Base-by-base conservation (phyloP, 2,888 invertebrate genomes). In the Malthinus flaveolus region DNA sequence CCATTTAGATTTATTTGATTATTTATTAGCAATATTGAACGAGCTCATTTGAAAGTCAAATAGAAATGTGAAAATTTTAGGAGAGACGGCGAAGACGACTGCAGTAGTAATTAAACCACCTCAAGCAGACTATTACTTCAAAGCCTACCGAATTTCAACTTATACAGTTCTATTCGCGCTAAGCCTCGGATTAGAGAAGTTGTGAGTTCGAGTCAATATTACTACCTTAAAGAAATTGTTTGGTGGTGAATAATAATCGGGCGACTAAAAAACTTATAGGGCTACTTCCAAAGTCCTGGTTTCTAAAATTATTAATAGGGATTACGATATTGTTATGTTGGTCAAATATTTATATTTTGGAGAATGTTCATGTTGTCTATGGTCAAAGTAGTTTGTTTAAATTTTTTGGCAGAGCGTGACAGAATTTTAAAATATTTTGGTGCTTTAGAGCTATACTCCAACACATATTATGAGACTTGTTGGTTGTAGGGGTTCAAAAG, bases 81-180 rank as follows among this genome's bases (percentile, higher is more conserved):
- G 11, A 35, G 13, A 15, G 13, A 34, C 35, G 32, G 31, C 34
- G 32, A 46, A 34, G 48, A 35, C 32, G 39, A 44, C 46, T 37
- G 46, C 35, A 51, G 32, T 34, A 42, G 47, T 54, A 59, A 59
- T 59, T 59, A 59, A 59, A 59, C 32, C 59, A 45, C 56, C 54
- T 42, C 39, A 34, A 33, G 59, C 53, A 54, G 45, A 37, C 53
- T 52, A 54, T 54, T 47, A 58, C 58, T 53, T 47, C 59, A 59
- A 59, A 59, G 54, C 54, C 53, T 54, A 53, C 59, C 10, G 33
- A 54, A 54, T 54, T 53, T 47, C 49, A 49, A 37, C 49, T 58
- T 54, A 53, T 36, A 49, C 11, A 23, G 23, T 23, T 23, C 23
- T 23, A 23, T 23, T 23, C 23, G 5, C 23, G 23, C 5, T 23